phyloP scores from a whole-genome alignment of 2,797 vertebrate species.

The Aplochiton taeniatus region DNA sequence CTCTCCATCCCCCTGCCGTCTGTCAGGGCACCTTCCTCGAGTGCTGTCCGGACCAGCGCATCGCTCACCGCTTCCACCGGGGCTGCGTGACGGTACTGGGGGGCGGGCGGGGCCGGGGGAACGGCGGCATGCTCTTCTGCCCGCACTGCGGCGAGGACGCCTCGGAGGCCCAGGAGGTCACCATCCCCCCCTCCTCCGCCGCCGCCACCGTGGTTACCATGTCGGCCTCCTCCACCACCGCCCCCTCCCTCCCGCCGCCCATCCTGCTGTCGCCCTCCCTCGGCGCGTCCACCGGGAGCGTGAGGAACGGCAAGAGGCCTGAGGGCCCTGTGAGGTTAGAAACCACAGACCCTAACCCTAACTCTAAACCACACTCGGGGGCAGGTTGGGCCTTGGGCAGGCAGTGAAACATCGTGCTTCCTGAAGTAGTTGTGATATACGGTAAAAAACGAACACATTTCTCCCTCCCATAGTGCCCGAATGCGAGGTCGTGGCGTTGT shows the following conservation, averaged over 20 bases:
- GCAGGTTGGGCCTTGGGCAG: not conserved
- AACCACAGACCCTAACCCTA: too few relatives aligned
- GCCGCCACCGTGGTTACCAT: constrained; percentile 72
- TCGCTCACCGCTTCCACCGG: constrained; percentile 91
- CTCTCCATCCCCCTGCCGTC: not conserved
- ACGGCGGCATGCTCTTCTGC: constrained; percentile 85
- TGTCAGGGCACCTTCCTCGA: constrained; percentile 89
- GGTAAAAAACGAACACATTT: not conserved
- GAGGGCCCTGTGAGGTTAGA: constrained; percentile 77
- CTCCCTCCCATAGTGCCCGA: constrained; percentile 72
- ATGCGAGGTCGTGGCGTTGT: constrained; percentile 85
- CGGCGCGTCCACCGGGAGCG: constrained; percentile 61
- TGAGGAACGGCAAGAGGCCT: constrained; percentile 67
- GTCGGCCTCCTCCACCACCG: constrained; percentile 76
- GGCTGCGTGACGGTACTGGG: constrained; percentile 88
- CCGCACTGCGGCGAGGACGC: constrained; percentile 94
- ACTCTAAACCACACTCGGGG: too few relatives aligned
- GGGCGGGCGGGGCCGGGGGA: constrained; percentile 63
- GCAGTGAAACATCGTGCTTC: not conserved
- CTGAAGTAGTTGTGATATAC: too few relatives aligned
- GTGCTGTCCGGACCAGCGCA: constrained; percentile 89
- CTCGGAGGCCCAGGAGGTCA: constrained; percentile 89
- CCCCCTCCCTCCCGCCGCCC: constrained; percentile 69
- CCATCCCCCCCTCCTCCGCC: constrained; percentile 76
- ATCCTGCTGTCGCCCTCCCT: constrained; percentile 64